A percentile compares a stretch with the other conserved stretches of the same genome.
phyloP scores from a whole-genome alignment of 2,888 invertebrate species.

The Melinopterus prodromus region DNA sequence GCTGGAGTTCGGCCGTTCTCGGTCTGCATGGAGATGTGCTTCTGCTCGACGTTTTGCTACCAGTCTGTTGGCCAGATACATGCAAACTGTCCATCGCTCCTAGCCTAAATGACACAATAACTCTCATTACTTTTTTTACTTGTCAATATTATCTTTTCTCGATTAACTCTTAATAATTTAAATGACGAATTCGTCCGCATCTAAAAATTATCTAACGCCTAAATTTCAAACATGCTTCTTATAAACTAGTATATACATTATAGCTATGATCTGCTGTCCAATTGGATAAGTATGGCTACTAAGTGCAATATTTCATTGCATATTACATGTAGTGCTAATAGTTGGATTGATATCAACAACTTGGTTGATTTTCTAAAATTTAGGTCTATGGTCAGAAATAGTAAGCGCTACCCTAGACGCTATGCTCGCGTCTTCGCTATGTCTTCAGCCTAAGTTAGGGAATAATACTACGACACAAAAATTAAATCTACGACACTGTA shows the following conservation, averaged over 20 bases:
- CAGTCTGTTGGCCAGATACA: slow-evolving; percentile 57
- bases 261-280: too few relatives aligned
- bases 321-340: slow-evolving; percentile 7
- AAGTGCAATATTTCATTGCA: not conserved
- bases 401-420: too few relatives aligned
- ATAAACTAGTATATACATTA: not conserved
- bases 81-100: slow-evolving; percentile 62
- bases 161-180: slow-evolving; percentile 15
- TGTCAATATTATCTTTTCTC: not conserved
- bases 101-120: slow-evolving; percentile 48
- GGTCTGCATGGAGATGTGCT: slow-evolving; percentile 69
- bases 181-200: too few relatives aligned
- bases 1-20: slow-evolving; percentile 52
- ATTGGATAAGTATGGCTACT: too few relatives aligned
- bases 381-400: not conserved
- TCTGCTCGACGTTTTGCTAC: slow-evolving; percentile 68
- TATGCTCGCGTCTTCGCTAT: too few relatives aligned
- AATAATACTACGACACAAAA: too few relatives aligned
- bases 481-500: too few relatives aligned
- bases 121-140: not conserved
- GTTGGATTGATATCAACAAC: not conserved
- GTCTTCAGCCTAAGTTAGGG: too few relatives aligned
- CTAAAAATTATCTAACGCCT: too few relatives aligned
- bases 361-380: not conserved
- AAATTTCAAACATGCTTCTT: not conserved